Conservation (phyloP, 2,888 invertebrate species). For the Tenthredo scrophulariae region DNA sequence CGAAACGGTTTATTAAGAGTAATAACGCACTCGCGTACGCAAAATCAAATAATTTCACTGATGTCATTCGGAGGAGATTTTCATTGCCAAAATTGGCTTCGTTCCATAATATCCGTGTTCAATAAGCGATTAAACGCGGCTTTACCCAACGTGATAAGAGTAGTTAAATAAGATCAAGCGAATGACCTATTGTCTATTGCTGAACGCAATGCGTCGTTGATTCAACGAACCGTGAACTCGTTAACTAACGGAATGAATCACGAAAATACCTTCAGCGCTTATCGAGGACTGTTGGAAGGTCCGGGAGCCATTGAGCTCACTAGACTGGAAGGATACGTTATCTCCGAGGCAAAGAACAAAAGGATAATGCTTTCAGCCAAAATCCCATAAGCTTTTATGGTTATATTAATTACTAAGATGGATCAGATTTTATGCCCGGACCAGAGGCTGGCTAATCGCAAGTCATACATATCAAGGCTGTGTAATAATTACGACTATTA, state of each 20-base stretch:
- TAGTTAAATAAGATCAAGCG: background rate
- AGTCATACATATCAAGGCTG: background rate
- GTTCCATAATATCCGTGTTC: background rate
- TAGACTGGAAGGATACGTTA: conserved; percentile 27
- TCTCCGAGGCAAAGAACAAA: conserved; percentile 1
- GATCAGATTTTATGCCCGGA: background rate
- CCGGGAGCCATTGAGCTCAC: background rate
- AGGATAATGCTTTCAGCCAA: background rate
- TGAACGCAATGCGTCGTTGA: conserved; percentile 20
- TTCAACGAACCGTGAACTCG: background rate
- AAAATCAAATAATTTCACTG: background rate
- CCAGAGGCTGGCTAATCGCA: background rate
- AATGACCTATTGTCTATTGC: background rate
- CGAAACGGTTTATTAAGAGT: conserved; percentile 8
- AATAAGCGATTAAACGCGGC: background rate
- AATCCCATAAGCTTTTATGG: conserved; percentile 31
- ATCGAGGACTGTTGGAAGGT: conserved; percentile 7
- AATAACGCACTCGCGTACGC: background rate
- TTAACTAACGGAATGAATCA: conserved; percentile 23
- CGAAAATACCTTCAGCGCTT: background rate
- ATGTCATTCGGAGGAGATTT: background rate
- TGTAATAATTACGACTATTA: background rate
- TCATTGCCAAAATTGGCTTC: background rate
- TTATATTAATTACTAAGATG: conserved; percentile 12
- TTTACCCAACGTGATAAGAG: background rate